These are phyloP conservation scores for Orcinus orca DNA, from an alignment of 2,113 vertebrate genomes.

Conservation along the genomic window DNA sequence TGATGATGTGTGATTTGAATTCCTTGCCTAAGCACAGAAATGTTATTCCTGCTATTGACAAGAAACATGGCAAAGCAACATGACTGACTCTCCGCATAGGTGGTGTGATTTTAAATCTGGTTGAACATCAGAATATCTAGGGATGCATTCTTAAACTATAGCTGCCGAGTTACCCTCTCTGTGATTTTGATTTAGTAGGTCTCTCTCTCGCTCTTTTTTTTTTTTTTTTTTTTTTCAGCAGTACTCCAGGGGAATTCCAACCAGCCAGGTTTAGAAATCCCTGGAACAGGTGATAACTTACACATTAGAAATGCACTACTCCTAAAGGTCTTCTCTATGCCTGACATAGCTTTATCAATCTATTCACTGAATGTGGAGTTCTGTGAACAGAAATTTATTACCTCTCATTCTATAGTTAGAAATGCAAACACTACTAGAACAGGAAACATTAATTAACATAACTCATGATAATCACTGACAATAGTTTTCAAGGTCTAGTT, in stretches of 20 bases:
- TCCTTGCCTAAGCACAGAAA: neutral
- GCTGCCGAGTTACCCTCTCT: neutral
- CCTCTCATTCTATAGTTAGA: constrained; percentile 22
- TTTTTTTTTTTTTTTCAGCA: neutral
- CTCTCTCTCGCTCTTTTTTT: neutral
- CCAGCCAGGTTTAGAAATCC: neutral
- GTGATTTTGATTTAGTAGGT: neutral
- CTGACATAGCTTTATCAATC: neutral
- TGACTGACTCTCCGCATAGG: neutral
- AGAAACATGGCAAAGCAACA: neutral
- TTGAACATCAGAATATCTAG: neutral
- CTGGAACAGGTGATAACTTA: neutral
- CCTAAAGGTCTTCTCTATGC: neutral
- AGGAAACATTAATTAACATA: neutral
- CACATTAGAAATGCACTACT: neutral
- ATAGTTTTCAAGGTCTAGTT: neutral
- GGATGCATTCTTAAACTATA: neutral
- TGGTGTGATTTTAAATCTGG: neutral
- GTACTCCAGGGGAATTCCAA: neutral
- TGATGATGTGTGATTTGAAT: neutral
- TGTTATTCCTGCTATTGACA: neutral
- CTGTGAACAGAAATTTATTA: constrained; percentile 17
- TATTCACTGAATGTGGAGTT: neutral
- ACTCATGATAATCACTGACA: neutral
- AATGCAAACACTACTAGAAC: constrained; percentile 22